These are phyloP conservation scores for Lamellibrachia luymesi DNA, from an alignment of 1,140 invertebrate genomes.

Conservation along the genomic window DNA sequence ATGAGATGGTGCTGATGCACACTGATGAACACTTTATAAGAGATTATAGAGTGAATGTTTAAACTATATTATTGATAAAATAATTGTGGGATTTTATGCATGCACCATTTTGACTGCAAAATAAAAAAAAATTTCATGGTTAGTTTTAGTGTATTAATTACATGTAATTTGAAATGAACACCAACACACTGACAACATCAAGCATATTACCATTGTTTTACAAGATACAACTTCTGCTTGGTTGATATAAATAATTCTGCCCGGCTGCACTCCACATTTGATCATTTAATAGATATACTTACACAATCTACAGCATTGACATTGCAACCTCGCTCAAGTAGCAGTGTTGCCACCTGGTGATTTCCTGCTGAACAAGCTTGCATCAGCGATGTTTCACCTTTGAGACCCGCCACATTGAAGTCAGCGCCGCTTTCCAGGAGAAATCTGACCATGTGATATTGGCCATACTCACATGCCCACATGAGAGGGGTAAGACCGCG, in stretches of 20 bases:
- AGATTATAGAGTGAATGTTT: too few relatives aligned
- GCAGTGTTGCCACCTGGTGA: not conserved
- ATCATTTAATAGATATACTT: not conserved
- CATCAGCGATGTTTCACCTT: constrained; percentile 2
- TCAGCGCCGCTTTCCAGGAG: not conserved
- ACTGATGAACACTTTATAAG: too few relatives aligned
- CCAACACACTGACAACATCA: too few relatives aligned
- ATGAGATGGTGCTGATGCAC: too few relatives aligned
- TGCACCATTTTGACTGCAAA: too few relatives aligned
- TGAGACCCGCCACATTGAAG: not conserved
- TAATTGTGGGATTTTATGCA: too few relatives aligned
- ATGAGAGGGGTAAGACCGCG: not conserved
- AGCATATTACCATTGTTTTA: not conserved
- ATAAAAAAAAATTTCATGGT: too few relatives aligned
- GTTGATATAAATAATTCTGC: not conserved
- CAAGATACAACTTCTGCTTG: not conserved
- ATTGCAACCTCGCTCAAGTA: constrained; percentile 7
- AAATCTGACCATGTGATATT: not conserved
- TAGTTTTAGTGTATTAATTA: too few relatives aligned
- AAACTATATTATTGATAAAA: too few relatives aligned
- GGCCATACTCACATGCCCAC: constrained; percentile 9
- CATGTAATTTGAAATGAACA: too few relatives aligned
- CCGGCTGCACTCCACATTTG: not conserved
- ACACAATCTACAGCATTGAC: not conserved
- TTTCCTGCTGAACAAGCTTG: not conserved